phyloP scores from a whole-genome alignment of 1,140 invertebrate genomes.

The Onthophagus taurus region DNA sequence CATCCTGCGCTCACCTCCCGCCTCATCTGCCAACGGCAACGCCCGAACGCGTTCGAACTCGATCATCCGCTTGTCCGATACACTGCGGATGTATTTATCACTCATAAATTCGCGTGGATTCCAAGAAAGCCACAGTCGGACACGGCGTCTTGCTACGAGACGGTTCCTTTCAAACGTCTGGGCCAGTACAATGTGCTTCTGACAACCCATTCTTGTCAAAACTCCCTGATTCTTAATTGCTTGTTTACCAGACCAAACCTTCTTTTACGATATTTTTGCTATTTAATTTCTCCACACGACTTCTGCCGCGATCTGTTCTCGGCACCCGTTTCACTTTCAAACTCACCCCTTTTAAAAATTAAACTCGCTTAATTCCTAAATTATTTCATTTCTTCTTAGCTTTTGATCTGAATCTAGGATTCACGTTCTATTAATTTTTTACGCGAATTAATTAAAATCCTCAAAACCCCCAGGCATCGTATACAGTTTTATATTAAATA shows the following conservation, averaged over 20 bases:
- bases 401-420: too few relatives aligned
- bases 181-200: conserved; percentile 22
- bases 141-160: conserved; percentile 9
- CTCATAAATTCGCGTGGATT: conserved; percentile 22
- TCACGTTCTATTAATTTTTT: too few relatives aligned
- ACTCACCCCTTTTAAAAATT: too few relatives aligned
- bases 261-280: conserved; percentile 21
- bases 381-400: too few relatives aligned
- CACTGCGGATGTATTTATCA: conserved; percentile 21
- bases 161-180: conserved; percentile 16
- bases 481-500: too few relatives aligned
- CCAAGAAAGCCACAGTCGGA: conserved; percentile 13
- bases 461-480: too few relatives aligned
- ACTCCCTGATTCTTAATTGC: conserved; percentile 25
- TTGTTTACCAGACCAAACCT: conserved; percentile 24
- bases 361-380: too few relatives aligned
- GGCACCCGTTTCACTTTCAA: too few relatives aligned
- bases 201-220: conserved; percentile 28
- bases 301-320: too few relatives aligned
- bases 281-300: too few relatives aligned
- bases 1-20: conserved; percentile 10
- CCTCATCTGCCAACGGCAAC: conserved; percentile 9
- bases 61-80: conserved; percentile 15
- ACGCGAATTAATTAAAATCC: too few relatives aligned
- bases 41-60: conserved; percentile 9